phyloP scores from a whole-genome alignment of 1,140 invertebrate genomes.

The Hormaphis cornu region DNA sequence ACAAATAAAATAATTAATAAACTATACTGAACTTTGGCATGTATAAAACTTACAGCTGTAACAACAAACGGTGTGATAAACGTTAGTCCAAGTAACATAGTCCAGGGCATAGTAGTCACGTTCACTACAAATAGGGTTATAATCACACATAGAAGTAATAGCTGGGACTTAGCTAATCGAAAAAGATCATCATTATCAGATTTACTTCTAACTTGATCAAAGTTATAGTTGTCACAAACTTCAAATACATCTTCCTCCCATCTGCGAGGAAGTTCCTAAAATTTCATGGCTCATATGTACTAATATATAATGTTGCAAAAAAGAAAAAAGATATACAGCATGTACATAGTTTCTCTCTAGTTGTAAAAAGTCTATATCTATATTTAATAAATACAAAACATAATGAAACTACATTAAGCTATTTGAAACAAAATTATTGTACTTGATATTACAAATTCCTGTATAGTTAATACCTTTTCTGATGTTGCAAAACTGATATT shows the following conservation, averaged over 20 bases:
- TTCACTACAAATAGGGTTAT: neutral
- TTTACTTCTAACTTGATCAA: neutral
- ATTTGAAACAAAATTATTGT: too few relatives aligned
- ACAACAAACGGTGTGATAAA: neutral
- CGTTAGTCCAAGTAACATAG: neutral
- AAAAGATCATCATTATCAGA: neutral
- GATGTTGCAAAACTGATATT: neutral
- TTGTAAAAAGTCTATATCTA: too few relatives aligned
- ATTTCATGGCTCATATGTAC: too few relatives aligned
- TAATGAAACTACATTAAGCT: too few relatives aligned
- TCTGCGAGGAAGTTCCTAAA: neutral
- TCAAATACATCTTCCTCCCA: neutral
- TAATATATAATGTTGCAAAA: too few relatives aligned
- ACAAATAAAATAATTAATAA: neutral
- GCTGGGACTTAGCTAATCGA: neutral
- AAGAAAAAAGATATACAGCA: too few relatives aligned
- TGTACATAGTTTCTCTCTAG: too few relatives aligned
- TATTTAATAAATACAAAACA: too few relatives aligned
- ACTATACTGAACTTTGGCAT: neutral
- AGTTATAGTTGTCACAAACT: neutral
- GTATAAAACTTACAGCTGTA: neutral
- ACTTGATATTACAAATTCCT: neutral
- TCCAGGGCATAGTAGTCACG: slow-evolving; percentile 11
- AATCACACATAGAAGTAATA: neutral
- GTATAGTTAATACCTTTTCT: neutral